These are phyloP conservation scores for Zaprionus ornatus DNA, from an alignment of 1,140 invertebrate genomes.

Conservation along the genomic window DNA sequence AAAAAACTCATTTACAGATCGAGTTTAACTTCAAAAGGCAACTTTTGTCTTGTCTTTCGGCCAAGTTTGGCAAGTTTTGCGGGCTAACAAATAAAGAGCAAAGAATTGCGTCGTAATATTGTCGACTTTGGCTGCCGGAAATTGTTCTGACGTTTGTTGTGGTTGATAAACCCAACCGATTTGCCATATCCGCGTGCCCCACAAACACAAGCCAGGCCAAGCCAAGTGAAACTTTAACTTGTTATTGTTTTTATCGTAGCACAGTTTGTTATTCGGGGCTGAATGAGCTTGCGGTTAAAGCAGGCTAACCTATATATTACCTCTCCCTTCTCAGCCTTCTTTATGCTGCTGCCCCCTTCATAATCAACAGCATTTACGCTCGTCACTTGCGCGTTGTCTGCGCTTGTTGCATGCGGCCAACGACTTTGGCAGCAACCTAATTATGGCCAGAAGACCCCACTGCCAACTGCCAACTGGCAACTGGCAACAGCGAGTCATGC, in stretches of 20 bases:
- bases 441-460: slow-evolving; percentile 21
- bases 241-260: not conserved
- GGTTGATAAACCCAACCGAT: slow-evolving; percentile 56
- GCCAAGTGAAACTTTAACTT: not conserved
- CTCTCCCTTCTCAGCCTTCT: too few relatives aligned
- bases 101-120: slow-evolving; percentile 31
- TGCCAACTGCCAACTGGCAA: not conserved
- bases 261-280: slow-evolving; percentile 1
- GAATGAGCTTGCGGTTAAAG: not conserved
- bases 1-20: not conserved
- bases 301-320: not conserved
- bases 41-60: not conserved
- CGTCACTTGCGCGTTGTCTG: not conserved
- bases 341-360: not conserved
- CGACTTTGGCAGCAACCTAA: slow-evolving; percentile 38
- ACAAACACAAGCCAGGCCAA: not conserved
- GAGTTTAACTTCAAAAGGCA: not conserved
- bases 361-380: slow-evolving; percentile 5
- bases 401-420: slow-evolving; percentile 16
- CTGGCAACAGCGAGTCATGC: slow-evolving; percentile 32
- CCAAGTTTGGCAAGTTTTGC: slow-evolving; percentile 7
- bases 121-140: slow-evolving; percentile 53
- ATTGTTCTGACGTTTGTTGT: slow-evolving; percentile 71
- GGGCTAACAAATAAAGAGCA: not conserved
- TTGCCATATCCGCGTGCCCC: slow-evolving; percentile 20